These are phyloP conservation scores for Conus ventricosus DNA, from an alignment of 1,140 invertebrate genomes.

Conservation along the genomic window DNA sequence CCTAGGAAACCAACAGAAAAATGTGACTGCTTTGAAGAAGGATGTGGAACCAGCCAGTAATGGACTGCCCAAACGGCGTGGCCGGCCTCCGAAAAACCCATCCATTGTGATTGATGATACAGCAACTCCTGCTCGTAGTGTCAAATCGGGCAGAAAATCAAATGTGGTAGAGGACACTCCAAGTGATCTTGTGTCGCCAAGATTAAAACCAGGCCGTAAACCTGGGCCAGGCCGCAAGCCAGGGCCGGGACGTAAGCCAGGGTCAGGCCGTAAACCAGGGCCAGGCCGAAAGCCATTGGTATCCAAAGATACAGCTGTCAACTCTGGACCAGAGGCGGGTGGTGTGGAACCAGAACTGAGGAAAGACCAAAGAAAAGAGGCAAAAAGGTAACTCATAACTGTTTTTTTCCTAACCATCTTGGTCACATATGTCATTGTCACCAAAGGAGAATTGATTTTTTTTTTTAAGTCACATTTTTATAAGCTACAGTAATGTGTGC, in stretches of 20 bases:
- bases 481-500: no score
- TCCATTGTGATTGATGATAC: background rate
- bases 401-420: no score
- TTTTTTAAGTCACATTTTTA: no score
- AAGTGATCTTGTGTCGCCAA: background rate
- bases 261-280: constrained; percentile 19
- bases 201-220: constrained; percentile 1
- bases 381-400: background rate
- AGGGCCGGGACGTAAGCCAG: constrained; percentile 18
- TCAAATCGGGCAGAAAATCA: constrained; percentile 12
- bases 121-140: background rate
- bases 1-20: background rate
- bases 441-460: no score
- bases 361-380: background rate
- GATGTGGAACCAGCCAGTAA: background rate
- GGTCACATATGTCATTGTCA: no score
- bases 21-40: background rate
- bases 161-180: background rate
- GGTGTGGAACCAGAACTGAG: background rate
- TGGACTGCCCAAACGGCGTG: constrained; percentile 33
- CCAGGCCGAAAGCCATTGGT: constrained; percentile 17
- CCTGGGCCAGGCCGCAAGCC: constrained; percentile 13
- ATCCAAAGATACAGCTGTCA: constrained; percentile 14
- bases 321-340: constrained; percentile 1
- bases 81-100: constrained; percentile 30